Percentiles rank a stretch among this genome's conserved stretches.
Evolutionary conservation across 2,888 invertebrate species (phyloP).

Genomic region (Plagiodera versicolora): DNA sequence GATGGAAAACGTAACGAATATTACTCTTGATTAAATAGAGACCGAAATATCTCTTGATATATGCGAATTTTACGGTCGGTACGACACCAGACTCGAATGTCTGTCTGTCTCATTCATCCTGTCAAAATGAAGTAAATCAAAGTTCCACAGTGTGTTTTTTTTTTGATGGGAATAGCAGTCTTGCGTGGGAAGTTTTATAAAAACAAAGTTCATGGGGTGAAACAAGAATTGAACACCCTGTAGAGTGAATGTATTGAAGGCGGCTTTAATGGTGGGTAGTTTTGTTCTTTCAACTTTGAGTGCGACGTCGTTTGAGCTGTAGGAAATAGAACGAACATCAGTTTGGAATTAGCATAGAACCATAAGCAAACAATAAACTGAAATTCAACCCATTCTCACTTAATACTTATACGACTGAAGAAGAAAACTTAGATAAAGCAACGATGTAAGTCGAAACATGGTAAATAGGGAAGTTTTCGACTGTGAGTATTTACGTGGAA

Average conservation of each 20-base stretch:
- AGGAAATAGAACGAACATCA: neutral
- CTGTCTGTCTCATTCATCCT: neutral
- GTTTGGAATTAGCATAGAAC: neutral
- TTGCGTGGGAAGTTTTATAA: too few relatives aligned
- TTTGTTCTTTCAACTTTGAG: too few relatives aligned
- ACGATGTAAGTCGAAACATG: conserved; percentile 21
- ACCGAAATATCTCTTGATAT: conserved; percentile 8
- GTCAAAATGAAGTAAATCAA: neutral
- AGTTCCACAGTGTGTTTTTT: too few relatives aligned
- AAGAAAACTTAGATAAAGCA: conserved; percentile 16
- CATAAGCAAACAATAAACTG: neutral
- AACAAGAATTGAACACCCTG: too few relatives aligned
- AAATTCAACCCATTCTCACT: neutral
- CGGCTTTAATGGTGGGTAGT: too few relatives aligned
- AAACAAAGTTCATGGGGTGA: too few relatives aligned
- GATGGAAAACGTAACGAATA: conserved; percentile 9
- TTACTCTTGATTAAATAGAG: conserved; percentile 12
- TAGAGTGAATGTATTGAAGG: too few relatives aligned
- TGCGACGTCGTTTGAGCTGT: neutral
- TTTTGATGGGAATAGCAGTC: too few relatives aligned
- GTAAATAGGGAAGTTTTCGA: conserved; percentile 17
- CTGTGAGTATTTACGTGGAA: conserved; percentile 2
- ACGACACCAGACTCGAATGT: neutral
- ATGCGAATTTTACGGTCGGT: neutral
- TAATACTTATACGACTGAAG: neutral